Base-by-base conservation (phyloP, 2,113 vertebrate species). In the Chloropsis cyanopogon region DNA sequence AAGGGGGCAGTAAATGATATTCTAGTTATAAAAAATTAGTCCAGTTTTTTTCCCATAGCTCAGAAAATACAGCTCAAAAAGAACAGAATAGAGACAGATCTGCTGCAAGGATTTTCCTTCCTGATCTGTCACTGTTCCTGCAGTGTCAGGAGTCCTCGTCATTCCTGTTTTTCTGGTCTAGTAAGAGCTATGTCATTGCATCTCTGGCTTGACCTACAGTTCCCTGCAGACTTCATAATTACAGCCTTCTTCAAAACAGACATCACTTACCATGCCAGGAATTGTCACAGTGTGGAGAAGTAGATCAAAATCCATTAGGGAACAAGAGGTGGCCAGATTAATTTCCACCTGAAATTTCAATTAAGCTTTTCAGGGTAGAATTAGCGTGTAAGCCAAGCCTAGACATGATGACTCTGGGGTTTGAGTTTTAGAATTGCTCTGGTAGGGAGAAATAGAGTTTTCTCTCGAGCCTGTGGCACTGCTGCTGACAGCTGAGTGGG, bases 271-370 rank as follows among this genome's bases (percentile, higher is more conserved):
- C 47, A 19, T 88, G 92, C 82, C 95, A 92, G 94, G 64, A 84
- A 82, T 60, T 65, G 95, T 95, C 94, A 88, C 80, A 26, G 56
- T 75, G 88, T 78, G 71, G 68, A 82, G 76, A 93, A 93, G 76
- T 23, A 88, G 93, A 93, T 94, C 84, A 93, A 90, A 86, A 92
- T 81, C 92, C 85, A 96, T 73, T 86, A 88, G 72, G 88, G 85
- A 96, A 39, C 71, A 66, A 92, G 90, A 54, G 76, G 92, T 83
- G 79, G 78, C 79, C 60, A 53, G 92, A 83, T 92, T 75, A 92
- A 94, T 96, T 95, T 88, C 85, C 82, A 96, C 90, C 93, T 93
- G 92, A 90, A 94, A 92, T 94, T 93, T 92, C 90, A 94, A 83
- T 92, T 90, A 86, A 90, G 82, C 87, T 93, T 92, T 95, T 78